These are phyloP conservation scores for Etia nguti DNA, from an alignment of 2,113 vertebrate species.

Conservation along the genomic window DNA sequence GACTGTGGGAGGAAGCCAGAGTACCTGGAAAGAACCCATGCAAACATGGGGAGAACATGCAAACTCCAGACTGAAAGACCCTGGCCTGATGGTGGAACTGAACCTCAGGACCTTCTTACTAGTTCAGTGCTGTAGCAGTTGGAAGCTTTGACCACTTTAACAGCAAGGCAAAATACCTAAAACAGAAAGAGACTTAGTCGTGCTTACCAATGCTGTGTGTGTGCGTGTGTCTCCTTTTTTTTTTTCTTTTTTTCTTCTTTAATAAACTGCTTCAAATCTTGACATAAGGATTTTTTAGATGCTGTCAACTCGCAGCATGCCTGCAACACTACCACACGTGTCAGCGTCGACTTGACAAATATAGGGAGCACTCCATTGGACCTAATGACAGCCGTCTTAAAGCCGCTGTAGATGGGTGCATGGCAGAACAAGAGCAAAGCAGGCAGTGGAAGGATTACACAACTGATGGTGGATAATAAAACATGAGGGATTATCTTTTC, in stretches of 20 bases:
- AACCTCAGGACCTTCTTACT: background rate
- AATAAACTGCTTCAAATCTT: background rate
- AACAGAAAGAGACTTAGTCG: background rate
- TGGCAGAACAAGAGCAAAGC: background rate
- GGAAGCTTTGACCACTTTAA: background rate
- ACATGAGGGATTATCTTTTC: slow-evolving; percentile 21
- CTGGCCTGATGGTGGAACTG: background rate
- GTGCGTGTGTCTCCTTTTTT: background rate
- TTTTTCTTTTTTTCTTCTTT: too few species aligned
- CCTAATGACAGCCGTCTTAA: background rate
- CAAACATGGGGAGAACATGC: background rate
- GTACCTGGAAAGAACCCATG: background rate
- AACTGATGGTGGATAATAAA: background rate
- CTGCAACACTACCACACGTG: background rate
- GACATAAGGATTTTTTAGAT: background rate
- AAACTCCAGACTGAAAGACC: background rate
- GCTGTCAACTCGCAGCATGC: background rate
- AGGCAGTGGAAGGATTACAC: slow-evolving; percentile 11
- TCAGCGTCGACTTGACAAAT: background rate
- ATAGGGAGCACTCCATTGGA: background rate
- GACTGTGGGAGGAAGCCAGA: background rate
- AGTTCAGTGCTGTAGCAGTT: background rate
- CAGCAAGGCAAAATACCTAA: background rate
- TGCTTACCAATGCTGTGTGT: background rate
- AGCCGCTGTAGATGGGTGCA: background rate